These are phyloP conservation scores for Thamnaconus septentrionalis DNA, from an alignment of 2,113 vertebrate species.

Conservation along the genomic window DNA sequence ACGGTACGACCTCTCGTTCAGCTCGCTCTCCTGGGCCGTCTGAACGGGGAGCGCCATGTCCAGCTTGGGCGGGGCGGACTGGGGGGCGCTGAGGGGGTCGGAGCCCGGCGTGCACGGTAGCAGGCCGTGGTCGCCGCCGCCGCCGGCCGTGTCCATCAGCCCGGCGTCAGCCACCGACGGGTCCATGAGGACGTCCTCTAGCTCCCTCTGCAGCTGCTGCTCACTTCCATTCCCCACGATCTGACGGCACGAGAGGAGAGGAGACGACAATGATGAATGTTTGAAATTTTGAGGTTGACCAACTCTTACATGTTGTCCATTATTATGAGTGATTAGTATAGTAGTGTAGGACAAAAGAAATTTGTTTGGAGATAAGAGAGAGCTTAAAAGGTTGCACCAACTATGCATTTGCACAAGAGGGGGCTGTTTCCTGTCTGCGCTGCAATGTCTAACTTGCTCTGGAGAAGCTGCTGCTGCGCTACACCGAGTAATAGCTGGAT, in stretches of 20 bases:
- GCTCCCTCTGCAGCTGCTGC: constrained; percentile 92
- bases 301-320: no score
- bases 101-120: constrained; percentile 63
- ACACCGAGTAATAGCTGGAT: no score
- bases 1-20: constrained; percentile 79
- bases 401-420: constrained; percentile 5
- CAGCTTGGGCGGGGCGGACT: constrained; percentile 76
- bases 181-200: constrained; percentile 98
- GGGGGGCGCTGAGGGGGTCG: constrained; percentile 77
- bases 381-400: constrained; percentile 6
- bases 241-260: constrained; percentile 61
- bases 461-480: constrained; percentile 35
- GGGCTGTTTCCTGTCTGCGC: not conserved
- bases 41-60: constrained; percentile 92
- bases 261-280: no score
- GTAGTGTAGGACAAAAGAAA: no score
- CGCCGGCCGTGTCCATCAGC: constrained; percentile 66
- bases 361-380: no score
- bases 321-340: constrained; percentile 42
- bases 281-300: no score
- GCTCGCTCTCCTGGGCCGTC: constrained; percentile 87
- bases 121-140: constrained; percentile 52
- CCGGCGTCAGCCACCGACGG: constrained; percentile 84
- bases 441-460: not conserved
- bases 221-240: constrained; percentile 98